Evolutionary conservation across 2,888 invertebrate species (phyloP).

Genomic region (Lithodes maja): DNA sequence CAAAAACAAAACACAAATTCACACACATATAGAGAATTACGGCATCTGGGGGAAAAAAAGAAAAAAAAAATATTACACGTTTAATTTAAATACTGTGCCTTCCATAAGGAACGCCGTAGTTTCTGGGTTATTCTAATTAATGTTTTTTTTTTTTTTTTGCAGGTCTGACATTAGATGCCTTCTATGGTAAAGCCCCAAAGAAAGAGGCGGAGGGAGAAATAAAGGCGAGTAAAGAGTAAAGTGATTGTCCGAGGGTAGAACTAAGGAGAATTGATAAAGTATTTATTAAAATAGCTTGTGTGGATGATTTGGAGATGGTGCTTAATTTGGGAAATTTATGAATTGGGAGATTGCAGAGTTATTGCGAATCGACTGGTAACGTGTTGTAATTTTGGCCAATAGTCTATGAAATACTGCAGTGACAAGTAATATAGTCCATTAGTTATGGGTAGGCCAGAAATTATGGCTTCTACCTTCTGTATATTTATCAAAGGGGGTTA

Average conservation of each 20-base stretch:
- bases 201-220: conserved; percentile 41
- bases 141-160: background rate
- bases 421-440: too few species aligned
- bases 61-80: background rate
- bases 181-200: conserved; percentile 55
- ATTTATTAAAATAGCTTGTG: background rate
- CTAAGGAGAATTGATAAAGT: background rate
- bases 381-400: too few species aligned
- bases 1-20: too few species aligned
- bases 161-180: conserved; percentile 64
- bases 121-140: too few species aligned
- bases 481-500: too few species aligned
- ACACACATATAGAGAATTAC: too few species aligned
- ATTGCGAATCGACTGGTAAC: too few species aligned
- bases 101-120: too few species aligned
- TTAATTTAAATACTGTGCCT: background rate
- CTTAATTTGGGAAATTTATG: background rate
- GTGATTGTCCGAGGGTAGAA: background rate
- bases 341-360: background rate
- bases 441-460: too few species aligned
- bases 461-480: too few species aligned
- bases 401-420: too few species aligned
- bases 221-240: conserved; percentile 56
- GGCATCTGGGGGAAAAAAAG: too few species aligned
- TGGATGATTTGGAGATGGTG: background rate